A percentile compares a stretch with the other conserved stretches of the same genome.
These are phyloP conservation scores for Eurystomus glaucurus DNA, from an alignment of 2,797 vertebrate genomes.

Conservation along the genomic window DNA sequence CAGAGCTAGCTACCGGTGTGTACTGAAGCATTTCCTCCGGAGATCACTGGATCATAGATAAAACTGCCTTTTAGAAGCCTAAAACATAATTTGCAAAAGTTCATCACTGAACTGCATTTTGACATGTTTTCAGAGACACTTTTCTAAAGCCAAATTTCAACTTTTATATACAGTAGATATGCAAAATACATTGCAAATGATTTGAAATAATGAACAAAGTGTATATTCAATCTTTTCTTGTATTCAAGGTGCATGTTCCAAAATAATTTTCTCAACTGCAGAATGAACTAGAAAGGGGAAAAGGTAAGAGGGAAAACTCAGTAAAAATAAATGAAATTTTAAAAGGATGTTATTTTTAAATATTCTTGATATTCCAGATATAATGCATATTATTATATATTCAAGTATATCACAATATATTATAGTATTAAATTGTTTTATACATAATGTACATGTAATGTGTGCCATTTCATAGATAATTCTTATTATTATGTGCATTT, in stretches of 20 bases:
- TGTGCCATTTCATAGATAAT: background rate
- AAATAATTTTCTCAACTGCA: background rate
- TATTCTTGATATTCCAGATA: background rate
- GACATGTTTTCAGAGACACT: background rate
- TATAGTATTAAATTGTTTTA: background rate
- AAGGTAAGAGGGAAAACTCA: background rate
- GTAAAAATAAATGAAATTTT: background rate
- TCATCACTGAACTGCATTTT: background rate
- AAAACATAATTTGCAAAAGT: background rate
- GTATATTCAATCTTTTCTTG: background rate
- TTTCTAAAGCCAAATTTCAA: background rate
- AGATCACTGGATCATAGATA: background rate
- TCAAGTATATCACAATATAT: background rate
- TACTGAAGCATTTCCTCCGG: background rate
- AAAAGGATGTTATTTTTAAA: background rate
- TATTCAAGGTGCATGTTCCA: accelerated
- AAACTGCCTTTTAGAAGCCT: background rate
- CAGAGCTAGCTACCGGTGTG: background rate
- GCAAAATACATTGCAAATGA: background rate
- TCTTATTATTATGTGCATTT: background rate
- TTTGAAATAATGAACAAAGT: background rate
- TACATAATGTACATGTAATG: background rate
- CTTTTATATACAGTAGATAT: background rate
- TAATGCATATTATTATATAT: background rate
- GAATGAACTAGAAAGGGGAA: background rate